Evolutionary conservation across 23 tunicate species (phyloP), one percentile per base, ranked within the genome.

Genomic region (Halocynthia aurantium): DNA sequence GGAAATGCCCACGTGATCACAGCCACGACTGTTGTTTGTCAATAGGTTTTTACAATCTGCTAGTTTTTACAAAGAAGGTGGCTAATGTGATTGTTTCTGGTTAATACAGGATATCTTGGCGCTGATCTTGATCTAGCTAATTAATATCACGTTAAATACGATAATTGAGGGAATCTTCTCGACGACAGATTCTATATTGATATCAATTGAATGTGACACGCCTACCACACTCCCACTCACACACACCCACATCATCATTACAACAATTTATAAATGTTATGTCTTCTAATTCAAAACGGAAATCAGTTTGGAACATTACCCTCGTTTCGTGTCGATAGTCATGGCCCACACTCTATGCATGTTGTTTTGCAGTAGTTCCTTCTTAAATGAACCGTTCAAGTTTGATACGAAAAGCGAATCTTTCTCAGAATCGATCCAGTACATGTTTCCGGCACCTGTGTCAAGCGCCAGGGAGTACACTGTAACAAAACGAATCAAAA

Each of bases 381-480:
- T 20, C 1, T 80, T 22, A 72, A 78, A 77, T 6, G 86, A 68
- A 15, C 86, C 81, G 12, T 88, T 84, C 51, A 83, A 76, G 55
- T 86, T 77, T 0, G 81, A 19, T 19, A 88, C 84, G 12, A 64
- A 70, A 10, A 88, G 74, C 6, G 95, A 72, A 22, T 78, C 87
- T 57, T 52, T 18, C 5, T 55, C 61, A 31, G 84, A 55, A 22
- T 88, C 77, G 5, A 75, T 84, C 50, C 62, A 75, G 71, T 88
- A 88, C 51, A 88, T 67, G 77, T 88, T 88, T 63, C 87, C 55
- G 8, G 95, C 79, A 2, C 44, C 55, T 5, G 15, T 67, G 50
- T 88, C 95, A 49, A 88, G 75, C 15, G 84, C 76, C 15, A 88
- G 65, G 64, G 95, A 83, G 57, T 61, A 54, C 8, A 82, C 95